Conservation (phyloP, 2,113 vertebrate species). For the Oceanites oceanicus region DNA sequence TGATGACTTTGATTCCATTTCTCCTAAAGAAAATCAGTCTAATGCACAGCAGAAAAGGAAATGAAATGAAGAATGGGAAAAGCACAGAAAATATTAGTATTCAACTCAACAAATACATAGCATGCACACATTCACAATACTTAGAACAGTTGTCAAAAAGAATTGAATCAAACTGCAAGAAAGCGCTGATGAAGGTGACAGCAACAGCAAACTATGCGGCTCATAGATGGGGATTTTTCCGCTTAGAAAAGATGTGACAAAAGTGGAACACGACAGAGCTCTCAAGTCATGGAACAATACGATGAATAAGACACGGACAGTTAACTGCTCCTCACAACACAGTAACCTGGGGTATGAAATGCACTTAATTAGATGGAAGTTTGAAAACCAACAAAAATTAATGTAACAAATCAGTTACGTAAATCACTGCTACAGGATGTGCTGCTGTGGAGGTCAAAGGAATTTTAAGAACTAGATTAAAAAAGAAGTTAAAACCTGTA, state of each 20-base stretch:
- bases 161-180: background rate
- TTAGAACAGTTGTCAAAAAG: background rate
- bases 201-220: background rate
- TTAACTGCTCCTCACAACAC: background rate
- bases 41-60: background rate
- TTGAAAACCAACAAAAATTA: background rate
- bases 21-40: background rate
- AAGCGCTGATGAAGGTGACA: background rate
- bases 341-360: background rate
- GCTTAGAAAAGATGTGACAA: background rate
- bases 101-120: background rate
- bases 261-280: background rate
- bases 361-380: background rate
- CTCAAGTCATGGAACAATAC: background rate
- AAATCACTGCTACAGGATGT: background rate
- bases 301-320: background rate
- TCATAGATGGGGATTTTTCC: background rate
- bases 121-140: background rate
- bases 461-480: background rate
- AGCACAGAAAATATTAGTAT: background rate
- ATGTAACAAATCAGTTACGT: background rate
- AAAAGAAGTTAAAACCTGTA: background rate
- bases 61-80: background rate
- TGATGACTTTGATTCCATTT: background rate
- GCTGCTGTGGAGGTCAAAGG: background rate